phyloP scores from a whole-genome alignment of 2,888 invertebrate species.

The Sinotaia quadrata region DNA sequence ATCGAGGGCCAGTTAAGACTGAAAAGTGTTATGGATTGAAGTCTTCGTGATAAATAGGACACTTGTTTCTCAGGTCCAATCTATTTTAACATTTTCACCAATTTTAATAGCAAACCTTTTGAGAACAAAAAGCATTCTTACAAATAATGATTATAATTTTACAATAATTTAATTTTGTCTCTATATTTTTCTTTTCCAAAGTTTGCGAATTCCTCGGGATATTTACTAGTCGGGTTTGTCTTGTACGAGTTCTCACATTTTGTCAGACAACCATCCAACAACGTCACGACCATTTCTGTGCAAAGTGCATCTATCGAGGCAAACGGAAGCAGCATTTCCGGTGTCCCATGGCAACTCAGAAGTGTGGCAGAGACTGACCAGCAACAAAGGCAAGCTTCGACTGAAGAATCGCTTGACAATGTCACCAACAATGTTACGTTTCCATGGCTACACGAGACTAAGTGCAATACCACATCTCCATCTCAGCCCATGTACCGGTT shows the following conservation, averaged over 20 bases:
- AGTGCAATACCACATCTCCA: background rate
- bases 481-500: background rate
- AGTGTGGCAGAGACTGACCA: too few relatives aligned
- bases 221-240: background rate
- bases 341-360: background rate
- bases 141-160: too few relatives aligned
- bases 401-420: too few relatives aligned
- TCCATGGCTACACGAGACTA: constrained; percentile 10
- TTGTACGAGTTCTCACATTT: constrained; percentile 2
- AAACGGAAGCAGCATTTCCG: background rate
- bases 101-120: too few relatives aligned
- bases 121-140: too few relatives aligned
- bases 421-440: background rate
- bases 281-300: background rate
- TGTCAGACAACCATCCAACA: background rate
- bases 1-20: too few relatives aligned
- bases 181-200: background rate
- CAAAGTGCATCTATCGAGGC: background rate
- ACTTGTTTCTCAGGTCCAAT: too few relatives aligned
- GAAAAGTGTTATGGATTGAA: too few relatives aligned
- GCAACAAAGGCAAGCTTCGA: too few relatives aligned
- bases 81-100: too few relatives aligned
- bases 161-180: too few relatives aligned
- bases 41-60: too few relatives aligned
- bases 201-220: background rate